Percentiles rank a stretch among this genome's conserved stretches.
Conservation (phyloP, 1,140 invertebrate species). For the Aporrectodea caliginosa region DNA sequence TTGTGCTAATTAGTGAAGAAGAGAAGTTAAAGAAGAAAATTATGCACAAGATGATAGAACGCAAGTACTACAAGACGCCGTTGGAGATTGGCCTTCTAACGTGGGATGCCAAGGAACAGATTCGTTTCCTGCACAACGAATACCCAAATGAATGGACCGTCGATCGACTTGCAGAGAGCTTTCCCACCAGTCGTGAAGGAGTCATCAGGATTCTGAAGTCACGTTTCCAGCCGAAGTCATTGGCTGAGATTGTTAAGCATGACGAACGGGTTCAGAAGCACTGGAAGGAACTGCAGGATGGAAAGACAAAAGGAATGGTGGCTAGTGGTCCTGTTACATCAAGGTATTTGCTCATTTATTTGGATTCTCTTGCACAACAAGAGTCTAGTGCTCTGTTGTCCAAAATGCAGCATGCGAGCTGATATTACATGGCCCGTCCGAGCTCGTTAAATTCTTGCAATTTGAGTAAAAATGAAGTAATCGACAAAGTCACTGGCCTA, state of each 20-base stretch:
- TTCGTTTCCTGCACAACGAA: slow-evolving; percentile 64
- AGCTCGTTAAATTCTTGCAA: too few species aligned
- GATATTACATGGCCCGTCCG: too few species aligned
- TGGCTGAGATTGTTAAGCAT: slow-evolving; percentile 40
- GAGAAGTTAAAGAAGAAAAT: slow-evolving; percentile 52
- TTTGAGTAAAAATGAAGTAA: too few species aligned
- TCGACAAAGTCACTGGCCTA: too few species aligned
- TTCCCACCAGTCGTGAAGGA: slow-evolving; percentile 66
- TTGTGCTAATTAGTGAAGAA: slow-evolving; percentile 22
- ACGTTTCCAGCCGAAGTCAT: slow-evolving; percentile 32
- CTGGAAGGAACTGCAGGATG: slow-evolving; percentile 37
- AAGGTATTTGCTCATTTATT: too few species aligned
- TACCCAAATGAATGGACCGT: slow-evolving; percentile 71
- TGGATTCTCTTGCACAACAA: too few species aligned
- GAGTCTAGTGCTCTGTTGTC: too few species aligned
- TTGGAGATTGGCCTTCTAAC: slow-evolving; percentile 70
- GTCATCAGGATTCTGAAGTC: slow-evolving; percentile 41
- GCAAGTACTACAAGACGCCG: slow-evolving; percentile 70
- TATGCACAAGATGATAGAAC: slow-evolving; percentile 63
- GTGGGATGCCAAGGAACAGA: slow-evolving; percentile 77
- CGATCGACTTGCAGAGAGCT: slow-evolving; percentile 70
- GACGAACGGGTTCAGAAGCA: slow-evolving; percentile 39
- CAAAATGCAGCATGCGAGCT: too few species aligned
- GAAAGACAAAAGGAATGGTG: slow-evolving; percentile 10
- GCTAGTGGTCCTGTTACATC: slow-evolving; percentile 28